Percentiles rank a stretch among this genome's conserved stretches.
These are phyloP conservation scores for Oryzias sinensis DNA, from an alignment of 2,797 vertebrate genomes.

Conservation along the genomic window DNA sequence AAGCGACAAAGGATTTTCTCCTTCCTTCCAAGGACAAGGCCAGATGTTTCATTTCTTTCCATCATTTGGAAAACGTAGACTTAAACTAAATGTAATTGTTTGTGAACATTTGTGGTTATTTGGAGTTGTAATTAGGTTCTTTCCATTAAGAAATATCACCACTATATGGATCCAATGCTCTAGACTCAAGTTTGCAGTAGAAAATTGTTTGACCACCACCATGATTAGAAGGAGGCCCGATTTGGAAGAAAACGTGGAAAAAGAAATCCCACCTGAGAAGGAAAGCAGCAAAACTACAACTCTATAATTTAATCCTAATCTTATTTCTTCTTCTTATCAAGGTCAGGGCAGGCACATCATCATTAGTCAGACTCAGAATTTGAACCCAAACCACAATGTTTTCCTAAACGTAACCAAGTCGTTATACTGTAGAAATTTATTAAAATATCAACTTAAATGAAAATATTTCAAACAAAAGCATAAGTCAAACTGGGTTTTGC, in stretches of 20 bases:
- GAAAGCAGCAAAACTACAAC: slow-evolving; percentile 31
- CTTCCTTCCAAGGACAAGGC: slow-evolving; percentile 35
- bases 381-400: no score
- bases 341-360: slow-evolving; percentile 2
- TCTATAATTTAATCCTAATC: slow-evolving; percentile 12
- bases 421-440: no score
- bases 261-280: slow-evolving; percentile 61
- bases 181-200: slow-evolving; percentile 55
- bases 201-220: slow-evolving; percentile 61
- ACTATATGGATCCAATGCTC: slow-evolving; percentile 73
- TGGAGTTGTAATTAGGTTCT: slow-evolving; percentile 73
- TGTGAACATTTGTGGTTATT: slow-evolving; percentile 75
- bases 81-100: slow-evolving; percentile 70
- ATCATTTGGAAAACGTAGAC: slow-evolving; percentile 74
- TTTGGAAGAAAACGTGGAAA: slow-evolving; percentile 33
- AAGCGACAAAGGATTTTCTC: slow-evolving; percentile 76
- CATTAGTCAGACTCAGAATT: no score
- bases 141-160: slow-evolving; percentile 79
- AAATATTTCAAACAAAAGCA: no score
- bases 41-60: slow-evolving; percentile 75
- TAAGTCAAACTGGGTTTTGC: no score
- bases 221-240: slow-evolving; percentile 49
- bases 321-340: slow-evolving; percentile 23
- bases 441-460: no score
- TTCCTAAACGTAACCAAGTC: no score